These are phyloP conservation scores for Eulemur albifrons DNA, from an alignment of 2,797 vertebrate genomes.

Conservation along the genomic window DNA sequence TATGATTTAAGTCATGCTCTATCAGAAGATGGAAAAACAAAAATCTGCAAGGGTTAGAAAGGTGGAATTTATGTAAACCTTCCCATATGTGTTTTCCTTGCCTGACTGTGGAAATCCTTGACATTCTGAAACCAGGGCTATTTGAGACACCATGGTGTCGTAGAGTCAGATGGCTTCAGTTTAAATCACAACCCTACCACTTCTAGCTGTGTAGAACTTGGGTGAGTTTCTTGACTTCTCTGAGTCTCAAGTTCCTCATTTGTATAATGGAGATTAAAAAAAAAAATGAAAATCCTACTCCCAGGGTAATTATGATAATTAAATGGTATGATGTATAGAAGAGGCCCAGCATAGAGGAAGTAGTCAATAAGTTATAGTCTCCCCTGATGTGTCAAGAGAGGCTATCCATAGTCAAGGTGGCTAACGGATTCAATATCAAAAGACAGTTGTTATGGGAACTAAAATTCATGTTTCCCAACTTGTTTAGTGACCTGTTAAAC, in stretches of 20 bases:
- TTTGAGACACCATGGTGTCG: background rate
- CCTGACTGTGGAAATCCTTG: background rate
- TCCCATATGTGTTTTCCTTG: background rate
- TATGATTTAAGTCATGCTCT: conserved; percentile 41
- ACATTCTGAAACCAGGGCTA: background rate
- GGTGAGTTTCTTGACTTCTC: background rate
- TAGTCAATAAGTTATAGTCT: background rate
- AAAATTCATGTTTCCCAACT: conserved; percentile 45
- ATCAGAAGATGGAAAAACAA: conserved; percentile 55
- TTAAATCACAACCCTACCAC: background rate
- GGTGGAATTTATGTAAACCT: background rate
- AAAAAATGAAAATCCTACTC: background rate
- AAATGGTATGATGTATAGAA: background rate
- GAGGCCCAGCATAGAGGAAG: background rate
- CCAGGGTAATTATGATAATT: background rate
- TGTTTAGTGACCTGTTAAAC: conserved; percentile 58
- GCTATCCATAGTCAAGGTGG: background rate
- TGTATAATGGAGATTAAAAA: background rate
- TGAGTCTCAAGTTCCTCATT: conserved; percentile 5
- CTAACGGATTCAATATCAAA: conserved; percentile 36
- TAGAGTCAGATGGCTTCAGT: background rate
- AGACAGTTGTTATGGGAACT: background rate
- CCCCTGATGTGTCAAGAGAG: background rate
- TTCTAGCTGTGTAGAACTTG: background rate
- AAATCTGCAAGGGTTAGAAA: conserved; percentile 17